Conservation (phyloP, 2,797 vertebrate genomes). For the Mastacembelus armatus region DNA sequence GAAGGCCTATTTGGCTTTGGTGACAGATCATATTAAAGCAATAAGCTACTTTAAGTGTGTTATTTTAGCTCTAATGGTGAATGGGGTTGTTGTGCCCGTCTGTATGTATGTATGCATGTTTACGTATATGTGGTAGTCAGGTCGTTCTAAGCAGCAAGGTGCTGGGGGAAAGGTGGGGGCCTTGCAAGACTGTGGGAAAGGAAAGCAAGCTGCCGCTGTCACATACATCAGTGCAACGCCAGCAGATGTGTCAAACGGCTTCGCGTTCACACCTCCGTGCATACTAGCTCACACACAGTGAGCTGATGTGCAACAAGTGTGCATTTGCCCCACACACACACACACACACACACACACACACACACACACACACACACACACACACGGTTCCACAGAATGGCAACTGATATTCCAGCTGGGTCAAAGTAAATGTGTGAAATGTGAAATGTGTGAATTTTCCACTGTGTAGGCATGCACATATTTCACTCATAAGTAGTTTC, state of each 20-base stretch:
- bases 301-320: constrained; percentile 47
- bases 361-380: background rate
- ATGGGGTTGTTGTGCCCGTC: constrained; percentile 46
- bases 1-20: constrained; percentile 54
- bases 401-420: constrained; percentile 53
- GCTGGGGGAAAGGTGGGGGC: constrained; percentile 49
- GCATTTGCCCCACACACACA: constrained; percentile 34
- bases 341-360: background rate
- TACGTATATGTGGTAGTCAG: constrained; percentile 31
- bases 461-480: background rate
- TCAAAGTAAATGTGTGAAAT: constrained; percentile 50
- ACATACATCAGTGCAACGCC: constrained; percentile 70
- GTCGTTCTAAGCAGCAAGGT: constrained; percentile 47
- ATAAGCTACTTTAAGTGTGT: constrained; percentile 54
- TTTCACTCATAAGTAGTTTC: constrained; percentile 25
- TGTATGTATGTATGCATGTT: constrained; percentile 9
- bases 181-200: constrained; percentile 75
- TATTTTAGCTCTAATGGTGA: constrained; percentile 63
- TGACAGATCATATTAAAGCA: constrained; percentile 72
- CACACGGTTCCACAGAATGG: constrained; percentile 40
- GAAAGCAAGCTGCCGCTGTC: constrained; percentile 69
- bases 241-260: constrained; percentile 82
- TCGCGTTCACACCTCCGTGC: constrained; percentile 74
- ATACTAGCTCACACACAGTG: constrained; percentile 49
- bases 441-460: constrained; percentile 60